Evolutionary conservation across 2,888 invertebrate genomes (phyloP), one percentile per base, ranked within the genome.

Genomic region (Ochropleura plecta): DNA sequence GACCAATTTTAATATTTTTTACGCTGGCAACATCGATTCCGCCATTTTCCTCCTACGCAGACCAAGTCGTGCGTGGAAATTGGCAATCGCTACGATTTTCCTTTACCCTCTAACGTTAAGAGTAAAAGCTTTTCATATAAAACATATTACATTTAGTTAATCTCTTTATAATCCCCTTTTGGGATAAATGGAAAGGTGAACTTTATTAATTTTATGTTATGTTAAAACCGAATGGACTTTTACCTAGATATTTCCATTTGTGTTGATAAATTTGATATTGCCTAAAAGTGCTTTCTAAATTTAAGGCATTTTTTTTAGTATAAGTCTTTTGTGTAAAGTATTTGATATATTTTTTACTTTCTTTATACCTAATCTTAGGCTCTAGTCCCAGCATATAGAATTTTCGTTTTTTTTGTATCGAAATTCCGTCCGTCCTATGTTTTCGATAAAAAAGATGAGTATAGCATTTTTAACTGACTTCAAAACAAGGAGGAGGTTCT

Each of bases 21-120:
- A 40, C 46, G 16, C n/a, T 63, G 71, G 78, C 73, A 67, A 78
- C 83, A 71, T 73, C 70, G 62, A 76, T 76, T 86, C 68, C 55
- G 8, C 20, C 77, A 73, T 77, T 83, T 85, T 85, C 76, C 73
- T 76, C 70, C 49, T 16, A 74, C 79, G 63, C 65, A 68, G 55
- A 78, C 9, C 40, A 46, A 74, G 48, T 76, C 79, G 71, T 85
- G 86, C 87, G 86, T 87, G 71, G 68, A 83, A 79, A 86, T 86
- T 85, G 86, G 78, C 81, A 81, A 85, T 85, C 71, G 75, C 63
- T 76, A 75, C 78, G 68, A 78, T 73, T 83, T 83, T 79, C 78
- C 65, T 68, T 73, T 77, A 65, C 55, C 66, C 59, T 57, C 71
- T 53, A 65, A 82, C 48, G 70, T 78, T 74, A 78, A 75, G 82